Evolutionary conservation across 1,140 invertebrate genomes (phyloP).

Genomic region (Lepidurus apus): DNA sequence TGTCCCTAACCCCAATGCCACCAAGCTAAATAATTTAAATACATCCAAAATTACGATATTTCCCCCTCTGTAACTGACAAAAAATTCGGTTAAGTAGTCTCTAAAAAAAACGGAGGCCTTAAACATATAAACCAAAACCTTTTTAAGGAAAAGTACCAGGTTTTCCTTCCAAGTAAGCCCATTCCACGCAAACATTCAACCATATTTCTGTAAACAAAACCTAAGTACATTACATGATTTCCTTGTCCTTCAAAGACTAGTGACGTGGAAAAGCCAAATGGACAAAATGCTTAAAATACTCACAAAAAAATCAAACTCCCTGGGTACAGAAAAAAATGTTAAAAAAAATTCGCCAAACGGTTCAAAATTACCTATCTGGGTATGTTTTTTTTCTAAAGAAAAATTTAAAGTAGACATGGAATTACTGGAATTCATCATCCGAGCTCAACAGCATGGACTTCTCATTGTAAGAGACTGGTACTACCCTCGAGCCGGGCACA

Average conservation of each 20-base stretch:
- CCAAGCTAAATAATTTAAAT: constrained; percentile 18
- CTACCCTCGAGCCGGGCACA: constrained; percentile 28
- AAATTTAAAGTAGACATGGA: background rate
- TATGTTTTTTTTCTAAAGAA: background rate
- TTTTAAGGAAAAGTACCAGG: background rate
- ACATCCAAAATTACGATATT: background rate
- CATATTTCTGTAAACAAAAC: background rate
- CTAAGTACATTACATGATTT: background rate
- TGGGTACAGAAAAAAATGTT: background rate
- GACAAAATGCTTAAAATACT: background rate
- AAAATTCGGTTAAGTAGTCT: background rate
- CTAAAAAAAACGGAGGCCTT: background rate
- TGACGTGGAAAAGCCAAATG: constrained; percentile 8
- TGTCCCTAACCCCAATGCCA: constrained; percentile 1
- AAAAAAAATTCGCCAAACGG: background rate
- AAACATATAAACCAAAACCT: background rate
- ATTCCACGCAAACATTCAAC: background rate
- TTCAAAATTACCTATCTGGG: background rate
- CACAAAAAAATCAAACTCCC: background rate
- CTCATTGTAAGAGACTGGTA: constrained; percentile 69
- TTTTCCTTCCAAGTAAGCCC: background rate
- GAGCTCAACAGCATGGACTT: constrained; percentile 93
- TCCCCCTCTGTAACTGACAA: background rate
- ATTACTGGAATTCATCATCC: constrained; percentile 90
- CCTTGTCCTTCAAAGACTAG: constrained; percentile 3